A percentile compares a stretch with the other conserved stretches of the same genome.
phyloP scores from a whole-genome alignment of 2,797 vertebrate species.

The Liparis tanakae region DNA sequence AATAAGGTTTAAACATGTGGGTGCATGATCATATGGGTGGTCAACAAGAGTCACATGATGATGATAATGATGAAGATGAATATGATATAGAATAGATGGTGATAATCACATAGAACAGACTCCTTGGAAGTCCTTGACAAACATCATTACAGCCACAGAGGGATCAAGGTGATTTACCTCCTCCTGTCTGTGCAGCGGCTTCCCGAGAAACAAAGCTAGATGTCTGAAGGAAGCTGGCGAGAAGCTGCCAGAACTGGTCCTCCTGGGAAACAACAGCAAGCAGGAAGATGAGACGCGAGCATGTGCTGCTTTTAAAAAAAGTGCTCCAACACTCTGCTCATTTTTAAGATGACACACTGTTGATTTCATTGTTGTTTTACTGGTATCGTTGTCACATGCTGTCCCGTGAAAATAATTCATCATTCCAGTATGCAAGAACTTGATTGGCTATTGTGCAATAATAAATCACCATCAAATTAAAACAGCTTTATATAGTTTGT shows the following conservation, averaged over 20 bases:
- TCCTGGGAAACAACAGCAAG: slow-evolving; percentile 61
- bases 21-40: neutral
- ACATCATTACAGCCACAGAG: neutral
- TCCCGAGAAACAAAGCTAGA: slow-evolving; percentile 40
- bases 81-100: too few species aligned
- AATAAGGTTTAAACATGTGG: neutral
- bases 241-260: slow-evolving; percentile 75
- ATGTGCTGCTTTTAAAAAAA: neutral
- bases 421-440: neutral
- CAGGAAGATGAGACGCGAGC: neutral
- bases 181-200: neutral
- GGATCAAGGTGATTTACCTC: slow-evolving; percentile 34
- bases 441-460: neutral
- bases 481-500: neutral
- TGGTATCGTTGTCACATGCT: neutral
- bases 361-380: neutral
- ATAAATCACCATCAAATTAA: neutral
- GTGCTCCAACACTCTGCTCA: neutral
- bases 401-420: neutral
- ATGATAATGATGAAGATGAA: neutral
- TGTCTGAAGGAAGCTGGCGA: slow-evolving; percentile 68
- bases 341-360: neutral
- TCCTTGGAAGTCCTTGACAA: neutral
- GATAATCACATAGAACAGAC: neutral
- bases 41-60: neutral